These are phyloP conservation scores for Siphamia tubifer DNA, from an alignment of 2,113 vertebrate species.

Conservation along the genomic window DNA sequence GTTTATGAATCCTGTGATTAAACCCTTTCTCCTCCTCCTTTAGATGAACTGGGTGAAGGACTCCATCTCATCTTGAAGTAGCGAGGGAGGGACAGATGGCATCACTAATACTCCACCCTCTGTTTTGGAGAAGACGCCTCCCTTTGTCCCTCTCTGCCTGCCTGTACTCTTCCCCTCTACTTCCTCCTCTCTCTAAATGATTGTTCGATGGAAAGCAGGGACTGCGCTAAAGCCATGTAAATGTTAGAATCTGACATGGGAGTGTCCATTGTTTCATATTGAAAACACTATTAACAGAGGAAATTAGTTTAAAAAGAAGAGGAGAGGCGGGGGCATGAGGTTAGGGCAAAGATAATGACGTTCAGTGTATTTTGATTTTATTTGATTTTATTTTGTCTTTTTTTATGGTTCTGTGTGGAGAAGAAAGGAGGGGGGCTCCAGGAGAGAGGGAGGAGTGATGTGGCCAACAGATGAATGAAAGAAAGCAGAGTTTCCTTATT, in stretches of 20 bases:
- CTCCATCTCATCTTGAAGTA: conserved; percentile 96
- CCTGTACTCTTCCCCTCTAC: conserved; percentile 45
- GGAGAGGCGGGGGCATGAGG: conserved; percentile 26
- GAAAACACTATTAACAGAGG: conserved; percentile 80
- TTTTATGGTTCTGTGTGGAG: conserved; percentile 43
- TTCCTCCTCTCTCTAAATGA: conserved; percentile 46
- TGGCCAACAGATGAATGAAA: conserved; percentile 24
- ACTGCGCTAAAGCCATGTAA: conserved; percentile 77
- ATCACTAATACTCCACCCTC: conserved; percentile 66
- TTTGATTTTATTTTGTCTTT: conserved; percentile 37
- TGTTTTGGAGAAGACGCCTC: conserved; percentile 68
- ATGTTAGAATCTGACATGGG: conserved; percentile 88
- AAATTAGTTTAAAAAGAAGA: conserved; percentile 31
- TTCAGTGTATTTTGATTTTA: conserved; percentile 55
- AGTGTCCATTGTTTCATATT: conserved; percentile 86
- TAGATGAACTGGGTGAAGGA: conserved; percentile 92
- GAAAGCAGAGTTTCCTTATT: conserved; percentile 45
- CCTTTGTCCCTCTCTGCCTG: conserved; percentile 49
- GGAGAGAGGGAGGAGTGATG: conserved; percentile 26
- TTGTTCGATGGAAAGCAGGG: conserved; percentile 56
- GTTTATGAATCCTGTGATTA: background rate
- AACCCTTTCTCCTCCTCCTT: conserved; percentile 3
- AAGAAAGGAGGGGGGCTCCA: conserved; percentile 26
- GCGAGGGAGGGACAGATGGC: conserved; percentile 64
- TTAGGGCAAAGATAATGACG: conserved; percentile 23